Conservation (phyloP, 2,888 invertebrate species). For the Drosophila ezoana region DNA sequence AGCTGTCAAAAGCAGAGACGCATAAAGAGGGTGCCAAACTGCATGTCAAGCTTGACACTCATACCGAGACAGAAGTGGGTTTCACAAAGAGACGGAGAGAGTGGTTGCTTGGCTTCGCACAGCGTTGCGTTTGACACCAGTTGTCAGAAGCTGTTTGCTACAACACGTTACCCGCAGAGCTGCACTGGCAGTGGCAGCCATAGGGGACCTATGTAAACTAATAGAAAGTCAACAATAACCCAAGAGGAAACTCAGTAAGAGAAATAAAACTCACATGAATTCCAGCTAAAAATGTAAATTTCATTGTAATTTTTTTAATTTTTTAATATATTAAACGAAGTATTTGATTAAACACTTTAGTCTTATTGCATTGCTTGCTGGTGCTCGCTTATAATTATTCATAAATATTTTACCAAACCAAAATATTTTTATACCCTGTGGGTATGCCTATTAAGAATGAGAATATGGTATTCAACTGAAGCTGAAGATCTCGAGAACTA, state of each 20-base stretch:
- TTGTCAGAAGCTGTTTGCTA: slow-evolving; percentile 71
- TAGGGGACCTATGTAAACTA: slow-evolving; percentile 22
- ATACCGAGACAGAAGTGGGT: slow-evolving; percentile 31
- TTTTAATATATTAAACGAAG: slow-evolving; percentile 9
- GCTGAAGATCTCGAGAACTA: too few relatives aligned
- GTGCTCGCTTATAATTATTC: slow-evolving; percentile 39
- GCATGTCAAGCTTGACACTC: slow-evolving; percentile 44
- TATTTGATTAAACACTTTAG: slow-evolving; percentile 41
- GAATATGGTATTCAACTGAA: not conserved
- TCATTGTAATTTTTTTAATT: not conserved
- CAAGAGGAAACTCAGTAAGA: not conserved
- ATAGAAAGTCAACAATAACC: slow-evolving; percentile 2
- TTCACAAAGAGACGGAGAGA: not conserved
- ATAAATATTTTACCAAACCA: slow-evolving; percentile 36
- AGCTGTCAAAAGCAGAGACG: slow-evolving; percentile 52
- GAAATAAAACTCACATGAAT: not conserved
- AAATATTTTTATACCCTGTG: not conserved
- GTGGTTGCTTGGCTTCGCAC: slow-evolving; percentile 15
- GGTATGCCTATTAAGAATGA: too few relatives aligned
- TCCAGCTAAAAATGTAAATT: not conserved
- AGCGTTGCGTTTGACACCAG: slow-evolving; percentile 61
- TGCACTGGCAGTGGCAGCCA: slow-evolving; percentile 18
- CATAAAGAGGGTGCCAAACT: slow-evolving; percentile 25
- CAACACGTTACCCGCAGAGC: slow-evolving; percentile 41
- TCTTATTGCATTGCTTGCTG: slow-evolving; percentile 39